Conservation (phyloP, 2,113 vertebrate species). For the Scytalopus superciliaris region DNA sequence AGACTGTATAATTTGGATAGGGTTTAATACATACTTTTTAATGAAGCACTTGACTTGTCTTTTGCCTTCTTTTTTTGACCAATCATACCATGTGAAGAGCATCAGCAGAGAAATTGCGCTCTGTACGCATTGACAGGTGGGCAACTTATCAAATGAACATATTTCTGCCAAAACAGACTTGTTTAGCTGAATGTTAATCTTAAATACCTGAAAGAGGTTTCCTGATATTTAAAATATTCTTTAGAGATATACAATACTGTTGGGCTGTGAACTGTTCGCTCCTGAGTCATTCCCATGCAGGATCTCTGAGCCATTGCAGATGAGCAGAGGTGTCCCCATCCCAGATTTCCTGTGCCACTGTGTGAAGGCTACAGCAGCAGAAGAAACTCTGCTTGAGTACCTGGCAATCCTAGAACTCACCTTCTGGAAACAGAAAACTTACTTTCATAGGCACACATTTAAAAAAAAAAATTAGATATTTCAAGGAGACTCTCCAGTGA, state of each 20-base stretch:
- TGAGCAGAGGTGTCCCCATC: not conserved
- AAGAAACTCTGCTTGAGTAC: not conserved
- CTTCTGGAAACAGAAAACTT: not conserved
- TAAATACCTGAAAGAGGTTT: not conserved
- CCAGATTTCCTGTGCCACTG: fast-evolving
- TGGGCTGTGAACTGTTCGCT: not conserved
- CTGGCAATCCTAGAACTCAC: not conserved
- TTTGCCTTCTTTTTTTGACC: not conserved
- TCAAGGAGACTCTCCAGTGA: not conserved
- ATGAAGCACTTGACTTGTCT: not conserved
- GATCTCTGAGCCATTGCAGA: not conserved
- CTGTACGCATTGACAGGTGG: not conserved
- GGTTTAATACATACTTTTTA: not conserved
- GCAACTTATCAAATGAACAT: not conserved
- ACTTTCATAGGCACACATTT: not conserved
- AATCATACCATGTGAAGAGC: not conserved
- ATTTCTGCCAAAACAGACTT: not conserved
- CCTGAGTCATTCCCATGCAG: not conserved
- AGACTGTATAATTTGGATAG: not conserved
- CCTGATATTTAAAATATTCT: not conserved
- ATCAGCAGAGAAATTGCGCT: not conserved
- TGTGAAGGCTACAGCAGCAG: not conserved
- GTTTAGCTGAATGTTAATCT: not conserved
- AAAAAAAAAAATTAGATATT: not conserved
- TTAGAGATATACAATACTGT: not conserved